These are phyloP conservation scores for Amazona guildingii DNA, from an alignment of 2,113 vertebrate species.

Conservation along the genomic window DNA sequence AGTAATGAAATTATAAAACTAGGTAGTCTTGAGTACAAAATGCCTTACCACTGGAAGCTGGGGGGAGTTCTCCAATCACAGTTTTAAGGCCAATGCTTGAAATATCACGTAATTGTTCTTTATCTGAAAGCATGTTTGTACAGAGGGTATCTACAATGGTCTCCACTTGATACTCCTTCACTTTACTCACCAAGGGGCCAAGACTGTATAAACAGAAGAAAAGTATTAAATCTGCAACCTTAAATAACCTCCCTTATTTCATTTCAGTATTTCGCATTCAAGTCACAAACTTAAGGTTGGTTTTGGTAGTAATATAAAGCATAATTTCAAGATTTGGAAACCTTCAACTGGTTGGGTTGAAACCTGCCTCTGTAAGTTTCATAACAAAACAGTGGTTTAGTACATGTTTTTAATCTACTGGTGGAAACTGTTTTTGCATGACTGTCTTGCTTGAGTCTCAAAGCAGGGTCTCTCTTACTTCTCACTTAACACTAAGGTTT, in stretches of 20 bases:
- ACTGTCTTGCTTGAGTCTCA: not conserved
- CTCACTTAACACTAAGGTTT: not conserved
- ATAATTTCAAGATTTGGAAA: not conserved
- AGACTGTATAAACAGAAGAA: constrained; percentile 78
- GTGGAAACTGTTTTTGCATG: not conserved
- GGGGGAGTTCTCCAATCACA: constrained; percentile 97
- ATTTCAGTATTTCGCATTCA: not conserved
- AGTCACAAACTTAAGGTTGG: not conserved
- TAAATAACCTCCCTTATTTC: not conserved
- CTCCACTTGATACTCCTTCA: constrained; percentile 99
- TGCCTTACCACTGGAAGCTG: constrained; percentile 93
- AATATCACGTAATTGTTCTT: constrained; percentile 97
- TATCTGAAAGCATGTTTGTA: constrained; percentile 99
- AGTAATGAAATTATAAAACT: not conserved
- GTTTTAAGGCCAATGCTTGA: constrained; percentile 98
- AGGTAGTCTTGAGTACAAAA: not conserved
- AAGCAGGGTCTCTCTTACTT: not conserved
- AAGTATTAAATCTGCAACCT: not conserved
- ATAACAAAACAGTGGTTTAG: not conserved
- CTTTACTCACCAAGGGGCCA: constrained; percentile 97
- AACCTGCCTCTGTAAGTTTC: not conserved
- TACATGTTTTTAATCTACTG: not conserved
- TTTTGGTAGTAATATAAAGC: not conserved
- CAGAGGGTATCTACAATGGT: constrained; percentile 98
- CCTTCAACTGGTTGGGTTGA: not conserved